phyloP scores from a whole-genome alignment of 2,113 vertebrate genomes.

The Ictalurus punctatus region DNA sequence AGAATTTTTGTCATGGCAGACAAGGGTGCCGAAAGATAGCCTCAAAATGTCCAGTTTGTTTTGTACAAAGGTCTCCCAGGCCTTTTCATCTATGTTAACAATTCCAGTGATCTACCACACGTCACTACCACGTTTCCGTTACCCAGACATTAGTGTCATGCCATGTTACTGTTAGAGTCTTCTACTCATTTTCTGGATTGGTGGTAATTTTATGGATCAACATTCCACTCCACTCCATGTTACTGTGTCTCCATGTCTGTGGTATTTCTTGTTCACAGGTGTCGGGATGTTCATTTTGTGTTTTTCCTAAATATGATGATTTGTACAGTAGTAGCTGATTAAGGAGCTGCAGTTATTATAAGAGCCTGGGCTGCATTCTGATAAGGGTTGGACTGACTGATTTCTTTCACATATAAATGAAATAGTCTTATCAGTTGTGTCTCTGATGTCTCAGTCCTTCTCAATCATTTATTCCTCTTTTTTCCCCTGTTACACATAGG shows the following conservation, averaged over 20 bases:
- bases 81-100: too few species aligned
- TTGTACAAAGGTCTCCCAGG: too few species aligned
- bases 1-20: background rate
- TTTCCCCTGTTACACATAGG: constrained; percentile 69
- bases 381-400: background rate
- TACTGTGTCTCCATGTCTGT: background rate
- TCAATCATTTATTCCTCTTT: background rate
- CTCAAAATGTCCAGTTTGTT: background rate
- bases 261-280: background rate
- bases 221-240: background rate
- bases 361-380: background rate
- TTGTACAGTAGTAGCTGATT: background rate
- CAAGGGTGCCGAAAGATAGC: background rate
- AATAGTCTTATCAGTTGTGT: background rate
- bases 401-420: background rate
- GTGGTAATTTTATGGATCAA: background rate
- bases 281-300: background rate
- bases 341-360: background rate
- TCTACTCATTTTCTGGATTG: too few species aligned
- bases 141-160: too few species aligned
- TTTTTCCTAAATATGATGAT: background rate
- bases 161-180: background rate
- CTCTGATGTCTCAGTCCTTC: background rate
- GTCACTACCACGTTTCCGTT: too few species aligned
- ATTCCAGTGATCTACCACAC: too few species aligned